Percentiles rank a stretch among this genome's conserved stretches.
These are phyloP conservation scores for Eubucco bourcierii DNA, from an alignment of 2,113 vertebrate species.

Conservation along the genomic window DNA sequence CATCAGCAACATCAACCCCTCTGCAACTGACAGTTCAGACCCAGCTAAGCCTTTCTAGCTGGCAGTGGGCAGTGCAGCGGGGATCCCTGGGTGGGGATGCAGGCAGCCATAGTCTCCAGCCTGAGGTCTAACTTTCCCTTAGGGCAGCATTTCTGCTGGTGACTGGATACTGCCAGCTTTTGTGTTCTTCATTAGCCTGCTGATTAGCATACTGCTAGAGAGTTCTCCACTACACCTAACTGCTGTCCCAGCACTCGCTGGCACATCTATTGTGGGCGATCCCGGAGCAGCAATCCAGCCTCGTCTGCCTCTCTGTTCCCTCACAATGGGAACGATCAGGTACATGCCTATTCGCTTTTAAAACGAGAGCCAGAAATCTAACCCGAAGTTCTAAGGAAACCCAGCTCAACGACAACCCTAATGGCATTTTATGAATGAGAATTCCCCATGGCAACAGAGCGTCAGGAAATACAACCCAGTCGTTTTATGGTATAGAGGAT, in stretches of 20 bases:
- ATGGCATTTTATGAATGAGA: constrained; percentile 54
- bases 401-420: not conserved
- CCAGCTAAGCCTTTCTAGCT: not conserved
- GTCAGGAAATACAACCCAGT: not conserved
- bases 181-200: constrained; percentile 50
- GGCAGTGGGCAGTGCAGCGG: not conserved
- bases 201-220: constrained; percentile 54
- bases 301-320: not conserved
- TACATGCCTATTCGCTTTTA: not conserved
- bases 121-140: constrained; percentile 46
- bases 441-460: constrained; percentile 37
- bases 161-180: constrained; percentile 51
- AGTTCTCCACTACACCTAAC: constrained; percentile 55
- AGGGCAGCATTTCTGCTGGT: constrained; percentile 66
- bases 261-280: not conserved
- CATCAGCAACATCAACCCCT: not conserved
- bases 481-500: not conserved
- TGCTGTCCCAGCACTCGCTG: constrained; percentile 17
- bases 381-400: not conserved
- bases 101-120: not conserved
- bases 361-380: not conserved
- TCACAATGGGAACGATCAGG: not conserved
- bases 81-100: not conserved
- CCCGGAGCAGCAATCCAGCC: not conserved
- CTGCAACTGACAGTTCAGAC: not conserved